Evolutionary conservation across 2,888 invertebrate species (phyloP), one percentile per base, ranked within the genome.

Genomic region (Hydroisotoma schaefferi): DNA sequence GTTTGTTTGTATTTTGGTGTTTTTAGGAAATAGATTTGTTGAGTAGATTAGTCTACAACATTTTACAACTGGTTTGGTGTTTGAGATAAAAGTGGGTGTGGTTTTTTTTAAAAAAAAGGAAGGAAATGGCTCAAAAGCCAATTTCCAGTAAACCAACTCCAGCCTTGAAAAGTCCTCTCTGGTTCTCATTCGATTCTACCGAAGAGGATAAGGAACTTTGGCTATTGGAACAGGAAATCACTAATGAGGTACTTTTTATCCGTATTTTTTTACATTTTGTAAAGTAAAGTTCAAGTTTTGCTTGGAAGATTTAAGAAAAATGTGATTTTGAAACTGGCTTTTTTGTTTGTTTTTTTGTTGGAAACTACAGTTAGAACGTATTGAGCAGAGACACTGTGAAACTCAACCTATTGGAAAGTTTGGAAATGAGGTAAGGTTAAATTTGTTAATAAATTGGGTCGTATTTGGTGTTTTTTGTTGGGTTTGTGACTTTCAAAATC

Each of bases 181-280:
- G 70, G 70, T 68, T 65, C 33, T 65, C 63, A 1, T 70, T 70
- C 43, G 70, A 70, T 40, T 54, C 61, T 8, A 54, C 64, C 1
- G 68, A 70, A 48, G 68, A 70, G 25, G 70, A 70, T 37, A 70
- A 68, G 46, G 70, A 70, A 56, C 49, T 70, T 10, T 67, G 67
- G 67, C 29, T 65, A 29, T 55, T 70, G 43, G 70, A 70, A 55
- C 67, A 68, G 44, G 70, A 70, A 54, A 57, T 70, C 12, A 33
- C 65, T 10, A 52, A 62, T 40, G 68, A 70, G 26, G 70, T 68
- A 18, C 6, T 43, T 12, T 25, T 47, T 47, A 47, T n/a, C n/a
- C n/a, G n/a, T n/a, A n/a, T n/a, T n/a, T 33, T 33, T 33, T 33
- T 33, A 15, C 8, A 33, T 33, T 33, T 33, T 33, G 33, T 33